Percentiles rank a stretch among this genome's conserved stretches.
Conservation (phyloP, 2,113 vertebrate species). For the Planiliza haematocheilus region DNA sequence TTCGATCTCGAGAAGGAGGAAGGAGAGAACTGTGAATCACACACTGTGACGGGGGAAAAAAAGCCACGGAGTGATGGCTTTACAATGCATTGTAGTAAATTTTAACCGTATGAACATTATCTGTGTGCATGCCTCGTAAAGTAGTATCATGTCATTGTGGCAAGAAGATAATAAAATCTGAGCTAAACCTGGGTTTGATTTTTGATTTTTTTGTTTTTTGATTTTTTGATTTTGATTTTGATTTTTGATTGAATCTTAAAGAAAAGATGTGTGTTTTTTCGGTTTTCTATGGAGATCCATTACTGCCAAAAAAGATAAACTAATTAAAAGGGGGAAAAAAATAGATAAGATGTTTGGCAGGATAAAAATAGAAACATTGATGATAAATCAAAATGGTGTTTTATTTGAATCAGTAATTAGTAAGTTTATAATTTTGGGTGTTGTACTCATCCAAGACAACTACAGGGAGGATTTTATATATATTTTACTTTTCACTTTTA, state of each 20-base stretch:
- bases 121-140: slow-evolving; percentile 94
- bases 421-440: too few species aligned
- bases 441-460: too few species aligned
- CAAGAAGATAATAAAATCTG: slow-evolving; percentile 80
- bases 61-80: slow-evolving; percentile 86
- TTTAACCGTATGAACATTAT: slow-evolving; percentile 80
- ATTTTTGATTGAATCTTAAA: slow-evolving; percentile 25
- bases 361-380: background rate
- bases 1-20: slow-evolving; percentile 83
- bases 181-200: slow-evolving; percentile 59
- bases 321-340: too few species aligned
- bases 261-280: background rate
- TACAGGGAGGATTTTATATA: too few species aligned
- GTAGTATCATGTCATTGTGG: slow-evolving; percentile 85
- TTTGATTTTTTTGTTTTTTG: slow-evolving; percentile 35
- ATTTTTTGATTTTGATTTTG: slow-evolving; percentile 28
- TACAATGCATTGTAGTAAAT: slow-evolving; percentile 82
- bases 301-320: background rate
- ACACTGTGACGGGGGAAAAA: slow-evolving; percentile 91
- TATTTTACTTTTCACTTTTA: too few species aligned
- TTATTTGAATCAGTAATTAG: background rate
- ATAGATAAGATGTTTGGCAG: background rate
- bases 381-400: background rate
- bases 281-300: background rate
- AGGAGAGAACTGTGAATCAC: slow-evolving; percentile 71